These are phyloP conservation scores for Pachyuromys duprasi DNA, from an alignment of 2,797 vertebrate genomes.

Conservation along the genomic window DNA sequence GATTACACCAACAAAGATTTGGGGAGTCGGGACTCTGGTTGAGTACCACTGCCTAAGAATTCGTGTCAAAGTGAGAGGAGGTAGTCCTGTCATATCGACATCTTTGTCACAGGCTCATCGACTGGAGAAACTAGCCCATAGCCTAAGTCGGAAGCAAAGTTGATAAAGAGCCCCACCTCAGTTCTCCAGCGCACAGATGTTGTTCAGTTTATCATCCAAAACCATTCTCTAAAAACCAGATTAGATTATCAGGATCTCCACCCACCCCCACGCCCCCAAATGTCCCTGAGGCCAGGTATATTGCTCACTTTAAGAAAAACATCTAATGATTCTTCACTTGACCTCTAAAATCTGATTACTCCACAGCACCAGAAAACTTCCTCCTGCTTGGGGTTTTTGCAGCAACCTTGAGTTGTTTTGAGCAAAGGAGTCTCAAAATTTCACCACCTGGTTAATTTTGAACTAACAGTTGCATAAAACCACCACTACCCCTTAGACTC, in stretches of 20 bases:
- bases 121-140: constrained; percentile 38
- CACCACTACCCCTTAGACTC: constrained; percentile 59
- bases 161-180: constrained; percentile 58
- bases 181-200: constrained; percentile 63
- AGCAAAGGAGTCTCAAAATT: constrained; percentile 75
- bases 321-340: constrained; percentile 75
- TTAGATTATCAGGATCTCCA: constrained; percentile 41
- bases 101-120: constrained; percentile 17
- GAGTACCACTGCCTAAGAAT: constrained; percentile 33
- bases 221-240: constrained; percentile 72
- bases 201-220: constrained; percentile 72
- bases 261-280: not conserved
- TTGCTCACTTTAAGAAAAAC: constrained; percentile 65
- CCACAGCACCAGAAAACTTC: constrained; percentile 76
- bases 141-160: constrained; percentile 58
- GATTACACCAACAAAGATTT: constrained; percentile 58
- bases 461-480: constrained; percentile 63
- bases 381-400: constrained; percentile 73
- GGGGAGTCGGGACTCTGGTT: constrained; percentile 4
- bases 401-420: constrained; percentile 81
- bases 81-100: not conserved
- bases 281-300: constrained; percentile 70
- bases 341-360: constrained; percentile 80
- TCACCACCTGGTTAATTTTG: constrained; percentile 77
- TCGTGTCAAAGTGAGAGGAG: constrained; percentile 55